Percentiles rank a stretch among this genome's conserved stretches.
Evolutionary conservation across 2,797 vertebrate genomes (phyloP).

Genomic region (Trachops cirrhosus): DNA sequence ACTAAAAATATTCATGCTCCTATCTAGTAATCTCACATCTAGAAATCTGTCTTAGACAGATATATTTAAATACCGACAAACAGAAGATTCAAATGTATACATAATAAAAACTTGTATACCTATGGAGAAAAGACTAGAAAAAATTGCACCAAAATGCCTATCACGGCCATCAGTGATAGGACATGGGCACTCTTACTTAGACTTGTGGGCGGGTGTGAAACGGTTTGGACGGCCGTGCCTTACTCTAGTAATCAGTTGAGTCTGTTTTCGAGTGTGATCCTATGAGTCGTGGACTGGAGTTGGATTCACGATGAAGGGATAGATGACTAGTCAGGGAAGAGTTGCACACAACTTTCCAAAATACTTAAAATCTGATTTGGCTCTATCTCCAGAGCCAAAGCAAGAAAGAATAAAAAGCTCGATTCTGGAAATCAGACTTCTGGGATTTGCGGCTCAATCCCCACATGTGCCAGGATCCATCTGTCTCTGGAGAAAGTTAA

Average conservation of each 20-base stretch:
- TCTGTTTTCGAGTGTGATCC: neutral
- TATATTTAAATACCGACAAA: neutral
- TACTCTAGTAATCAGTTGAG: slow-evolving; percentile 6
- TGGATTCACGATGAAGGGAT: neutral
- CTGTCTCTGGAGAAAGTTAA: neutral
- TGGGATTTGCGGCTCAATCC: neutral
- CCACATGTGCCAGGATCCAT: neutral
- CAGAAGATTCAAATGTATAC: neutral
- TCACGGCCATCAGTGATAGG: neutral
- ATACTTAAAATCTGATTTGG: slow-evolving; percentile 22
- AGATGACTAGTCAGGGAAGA: neutral
- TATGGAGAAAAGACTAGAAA: neutral
- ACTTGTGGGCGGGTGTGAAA: neutral
- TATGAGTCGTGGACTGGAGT: neutral
- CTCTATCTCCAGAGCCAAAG: neutral
- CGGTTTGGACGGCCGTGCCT: neutral
- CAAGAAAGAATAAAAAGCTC: neutral
- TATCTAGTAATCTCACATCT: neutral
- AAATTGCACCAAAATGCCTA: neutral
- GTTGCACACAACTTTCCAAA: slow-evolving; percentile 15
- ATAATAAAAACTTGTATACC: neutral
- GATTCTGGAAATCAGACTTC: neutral
- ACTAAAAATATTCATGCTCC: neutral
- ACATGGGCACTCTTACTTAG: neutral
- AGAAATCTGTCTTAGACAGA: neutral